Evolutionary conservation across 35 echinoderm and acorn worm species (phyloP).

Genomic region (Amphiura filiformis): DNA sequence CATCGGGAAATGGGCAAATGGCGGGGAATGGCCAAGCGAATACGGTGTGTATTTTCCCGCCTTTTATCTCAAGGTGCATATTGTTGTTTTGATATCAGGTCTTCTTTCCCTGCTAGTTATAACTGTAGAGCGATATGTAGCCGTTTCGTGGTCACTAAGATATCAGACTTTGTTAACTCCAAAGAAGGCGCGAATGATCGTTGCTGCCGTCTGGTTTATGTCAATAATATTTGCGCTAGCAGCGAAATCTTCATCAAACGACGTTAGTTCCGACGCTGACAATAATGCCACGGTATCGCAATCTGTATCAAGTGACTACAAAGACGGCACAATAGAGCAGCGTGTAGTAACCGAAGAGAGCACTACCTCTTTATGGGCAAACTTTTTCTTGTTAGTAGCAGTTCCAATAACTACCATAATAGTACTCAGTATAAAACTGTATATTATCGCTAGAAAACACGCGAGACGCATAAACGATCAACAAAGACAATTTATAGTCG

Average conservation of each 20-base stretch:
- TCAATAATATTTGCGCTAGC: background rate
- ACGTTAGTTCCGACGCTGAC: background rate
- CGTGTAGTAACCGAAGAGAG: background rate
- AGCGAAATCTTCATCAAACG: background rate
- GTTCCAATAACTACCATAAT: background rate
- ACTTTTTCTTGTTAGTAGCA: background rate
- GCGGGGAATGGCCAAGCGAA: background rate
- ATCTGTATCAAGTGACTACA: background rate
- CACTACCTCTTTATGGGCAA: background rate
- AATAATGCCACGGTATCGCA: background rate
- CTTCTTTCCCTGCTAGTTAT: background rate
- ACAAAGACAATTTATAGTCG: background rate
- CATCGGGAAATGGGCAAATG: background rate
- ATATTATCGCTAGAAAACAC: background rate
- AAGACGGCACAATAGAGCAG: background rate
- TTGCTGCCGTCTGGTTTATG: background rate
- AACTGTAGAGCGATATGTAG: constrained; percentile 4
- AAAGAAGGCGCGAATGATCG: background rate
- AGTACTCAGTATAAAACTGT: background rate
- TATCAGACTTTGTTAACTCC: background rate
- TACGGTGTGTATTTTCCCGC: background rate
- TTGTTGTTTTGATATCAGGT: background rate
- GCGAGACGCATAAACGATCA: background rate
- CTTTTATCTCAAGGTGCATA: background rate
- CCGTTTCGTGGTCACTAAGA: background rate